These are phyloP conservation scores for Pimephales promelas DNA, from an alignment of 2,113 vertebrate species.

Conservation along the genomic window DNA sequence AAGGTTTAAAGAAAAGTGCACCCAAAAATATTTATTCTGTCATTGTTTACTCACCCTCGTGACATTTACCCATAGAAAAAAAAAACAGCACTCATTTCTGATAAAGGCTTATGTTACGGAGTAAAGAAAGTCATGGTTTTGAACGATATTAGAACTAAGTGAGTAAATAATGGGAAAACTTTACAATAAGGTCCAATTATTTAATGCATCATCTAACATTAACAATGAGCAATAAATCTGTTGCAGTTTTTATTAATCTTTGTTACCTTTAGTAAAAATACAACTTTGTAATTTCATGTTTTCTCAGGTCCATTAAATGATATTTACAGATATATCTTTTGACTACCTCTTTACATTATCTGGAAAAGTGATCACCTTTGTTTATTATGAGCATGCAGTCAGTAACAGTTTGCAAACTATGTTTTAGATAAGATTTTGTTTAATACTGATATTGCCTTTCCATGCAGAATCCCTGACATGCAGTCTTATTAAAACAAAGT, in stretches of 20 bases:
- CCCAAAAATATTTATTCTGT: background rate
- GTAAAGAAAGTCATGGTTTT: background rate
- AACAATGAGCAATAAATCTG: too few species aligned
- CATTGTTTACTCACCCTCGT: background rate
- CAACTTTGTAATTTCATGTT: too few species aligned
- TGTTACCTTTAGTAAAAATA: too few species aligned
- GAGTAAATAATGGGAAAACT: too few species aligned
- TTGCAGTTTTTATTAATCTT: too few species aligned
- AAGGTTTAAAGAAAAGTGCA: background rate
- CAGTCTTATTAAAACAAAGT: constrained; percentile 43
- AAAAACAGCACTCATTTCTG: background rate
- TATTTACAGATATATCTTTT: too few species aligned
- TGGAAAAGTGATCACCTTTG: background rate
- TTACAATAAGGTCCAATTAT: too few species aligned
- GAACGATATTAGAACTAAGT: too few species aligned
- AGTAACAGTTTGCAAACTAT: background rate
- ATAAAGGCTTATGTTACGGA: background rate
- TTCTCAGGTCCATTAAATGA: too few species aligned
- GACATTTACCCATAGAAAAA: background rate
- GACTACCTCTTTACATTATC: background rate
- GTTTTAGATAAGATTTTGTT: background rate
- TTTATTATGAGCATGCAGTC: constrained; percentile 1
- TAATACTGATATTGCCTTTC: background rate
- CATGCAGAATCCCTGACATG: constrained; percentile 20
- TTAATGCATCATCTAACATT: too few species aligned